Conservation (phyloP, 2,797 vertebrate species). For the Tachyglossus aculeatus region DNA sequence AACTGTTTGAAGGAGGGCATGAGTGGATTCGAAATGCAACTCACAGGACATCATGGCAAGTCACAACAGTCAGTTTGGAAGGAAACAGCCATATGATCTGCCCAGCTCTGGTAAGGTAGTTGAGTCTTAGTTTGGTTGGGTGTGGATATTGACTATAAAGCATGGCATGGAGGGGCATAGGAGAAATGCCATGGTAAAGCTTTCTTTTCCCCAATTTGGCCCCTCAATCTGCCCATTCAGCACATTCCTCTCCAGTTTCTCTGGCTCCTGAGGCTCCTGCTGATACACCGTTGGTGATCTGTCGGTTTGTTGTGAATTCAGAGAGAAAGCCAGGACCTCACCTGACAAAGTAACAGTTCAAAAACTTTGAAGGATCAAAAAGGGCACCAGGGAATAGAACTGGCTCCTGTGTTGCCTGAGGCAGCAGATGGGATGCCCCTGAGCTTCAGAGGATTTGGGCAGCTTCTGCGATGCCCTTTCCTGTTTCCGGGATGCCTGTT, state of each 20-base stretch:
- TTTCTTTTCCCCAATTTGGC: background rate
- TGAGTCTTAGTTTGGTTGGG: background rate
- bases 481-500: too few species aligned
- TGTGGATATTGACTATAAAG: conserved; percentile 10
- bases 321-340: too few species aligned
- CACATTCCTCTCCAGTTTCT: background rate
- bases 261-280: background rate
- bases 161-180: background rate
- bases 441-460: too few species aligned
- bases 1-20: background rate
- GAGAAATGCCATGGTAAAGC: background rate
- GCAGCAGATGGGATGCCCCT: too few species aligned
- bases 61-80: background rate
- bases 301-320: too few species aligned
- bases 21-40: background rate
- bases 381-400: too few species aligned
- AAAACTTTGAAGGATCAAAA: too few species aligned
- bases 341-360: too few species aligned
- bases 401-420: too few species aligned
- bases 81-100: background rate
- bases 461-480: too few species aligned
- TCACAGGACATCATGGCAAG: background rate
- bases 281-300: too few species aligned
- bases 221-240: background rate
- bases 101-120: conserved; percentile 30